Conservation (phyloP, 2,888 invertebrate genomes). For the Patella caerulea region DNA sequence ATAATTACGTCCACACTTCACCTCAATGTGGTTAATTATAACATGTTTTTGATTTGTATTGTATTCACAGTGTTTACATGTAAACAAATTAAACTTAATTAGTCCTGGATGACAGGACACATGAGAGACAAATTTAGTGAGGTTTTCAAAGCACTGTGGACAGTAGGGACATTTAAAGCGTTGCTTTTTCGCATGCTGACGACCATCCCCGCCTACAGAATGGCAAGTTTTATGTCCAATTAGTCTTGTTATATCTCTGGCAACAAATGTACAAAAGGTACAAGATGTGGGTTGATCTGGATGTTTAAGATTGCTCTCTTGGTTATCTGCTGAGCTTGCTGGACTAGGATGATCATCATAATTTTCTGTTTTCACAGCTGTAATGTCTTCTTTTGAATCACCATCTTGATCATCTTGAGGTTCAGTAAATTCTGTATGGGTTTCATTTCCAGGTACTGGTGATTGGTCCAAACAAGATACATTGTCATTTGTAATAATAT, state of each 20-base stretch:
- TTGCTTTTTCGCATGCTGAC: constrained; percentile 37
- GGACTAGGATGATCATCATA: not conserved
- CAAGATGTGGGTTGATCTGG: constrained; percentile 16
- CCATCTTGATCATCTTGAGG: not conserved
- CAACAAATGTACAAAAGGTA: constrained; percentile 41
- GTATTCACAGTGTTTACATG: constrained; percentile 42
- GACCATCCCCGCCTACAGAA: constrained; percentile 15
- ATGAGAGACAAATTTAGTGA: constrained; percentile 38
- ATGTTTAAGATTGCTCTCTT: constrained; percentile 5
- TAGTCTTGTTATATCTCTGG: constrained; percentile 35
- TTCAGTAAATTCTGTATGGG: not conserved
- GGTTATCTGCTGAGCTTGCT: constrained; percentile 6
- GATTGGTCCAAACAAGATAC: not conserved
- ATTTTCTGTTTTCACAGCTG: not conserved
- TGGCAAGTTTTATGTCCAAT: constrained; percentile 40
- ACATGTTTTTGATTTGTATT: constrained; percentile 41
- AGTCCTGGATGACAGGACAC: constrained; percentile 44
- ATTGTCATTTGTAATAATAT: not conserved
- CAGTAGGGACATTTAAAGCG: constrained; percentile 44
- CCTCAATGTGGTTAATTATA: constrained; percentile 37
- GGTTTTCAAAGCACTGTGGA: constrained; percentile 42
- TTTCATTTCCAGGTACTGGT: not conserved
- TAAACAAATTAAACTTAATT: constrained; percentile 39
- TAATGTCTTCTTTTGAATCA: not conserved
- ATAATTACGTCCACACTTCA: constrained; percentile 29